Evolutionary conservation across 2,888 invertebrate genomes (phyloP), one percentile per base, ranked within the genome.

Genomic region (Dichetophora obliterata): DNA sequence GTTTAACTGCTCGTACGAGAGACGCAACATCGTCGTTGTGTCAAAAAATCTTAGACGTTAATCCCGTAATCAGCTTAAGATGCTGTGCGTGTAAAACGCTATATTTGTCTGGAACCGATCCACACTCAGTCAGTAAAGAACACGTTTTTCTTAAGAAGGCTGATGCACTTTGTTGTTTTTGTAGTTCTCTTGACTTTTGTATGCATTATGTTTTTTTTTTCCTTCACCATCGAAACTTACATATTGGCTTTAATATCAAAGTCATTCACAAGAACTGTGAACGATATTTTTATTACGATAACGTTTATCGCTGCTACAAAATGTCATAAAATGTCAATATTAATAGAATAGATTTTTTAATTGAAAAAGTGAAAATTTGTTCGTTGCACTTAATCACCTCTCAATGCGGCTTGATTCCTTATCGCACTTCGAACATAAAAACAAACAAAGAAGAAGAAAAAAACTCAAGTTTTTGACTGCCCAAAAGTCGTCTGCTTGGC

Each of bases 61-160:
- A 87, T 87, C 88, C 84, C 82, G 86, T 87, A 87, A 87, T 86
- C 87, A 84, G 87, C 88, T 87, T 87, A 87, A 84, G 76, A 34
- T 34, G 74, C 52, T 54, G 74, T 66, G 65, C 63, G 65, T 74
- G 63, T 65, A 63, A 63, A 74, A 65, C 31, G 72, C 31, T 50
- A 19, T 50, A 63, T 50, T 65, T 50, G 68, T 22, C 68, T 50
- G 48, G 34, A 50, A 24, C 50, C 16, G 68, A 50, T 68, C 48
- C n/a, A 43, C 50, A 27, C 24, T 27, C 31, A 5, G 31, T 27
- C 31, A 5, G 31, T 11, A 16, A 34, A 31, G 27, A 61, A 63
- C 27, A 31, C n/a, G 63, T 27, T 63, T 31, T 11, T 16, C 34
- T n/a, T n/a, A n/a, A 31, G 14, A 16, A 24, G 31, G 31, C 31